Evolutionary conservation across 2,888 invertebrate genomes (phyloP).

Genomic region (Hypena proboscidalis): DNA sequence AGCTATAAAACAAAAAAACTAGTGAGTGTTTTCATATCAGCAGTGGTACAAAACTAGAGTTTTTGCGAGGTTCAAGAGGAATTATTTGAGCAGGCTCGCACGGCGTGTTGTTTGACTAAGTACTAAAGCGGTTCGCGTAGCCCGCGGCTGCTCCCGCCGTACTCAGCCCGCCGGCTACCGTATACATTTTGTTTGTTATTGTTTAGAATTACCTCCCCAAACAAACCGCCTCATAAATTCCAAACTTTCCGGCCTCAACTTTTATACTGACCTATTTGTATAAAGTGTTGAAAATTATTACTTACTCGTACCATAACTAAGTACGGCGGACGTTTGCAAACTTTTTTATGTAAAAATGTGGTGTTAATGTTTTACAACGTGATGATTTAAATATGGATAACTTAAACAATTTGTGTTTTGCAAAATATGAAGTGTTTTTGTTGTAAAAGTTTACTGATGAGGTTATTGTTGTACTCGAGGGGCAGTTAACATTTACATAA

Average conservation of each 20-base stretch:
- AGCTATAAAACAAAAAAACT: too few relatives aligned
- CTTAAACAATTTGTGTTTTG: constrained; percentile 6
- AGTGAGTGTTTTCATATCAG: background rate
- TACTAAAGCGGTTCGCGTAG: constrained; percentile 42
- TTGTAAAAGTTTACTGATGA: too few relatives aligned
- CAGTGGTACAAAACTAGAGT: background rate
- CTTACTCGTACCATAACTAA: constrained; percentile 43
- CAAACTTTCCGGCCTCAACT: constrained; percentile 65
- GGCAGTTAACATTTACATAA: too few relatives aligned
- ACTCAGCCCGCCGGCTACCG: constrained; percentile 40
- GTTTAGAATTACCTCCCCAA: constrained; percentile 72
- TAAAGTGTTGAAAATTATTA: constrained; percentile 61
- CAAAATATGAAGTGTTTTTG: background rate
- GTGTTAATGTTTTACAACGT: constrained; percentile 40
- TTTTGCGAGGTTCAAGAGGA: constrained; percentile 19
- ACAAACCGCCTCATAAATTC: constrained; percentile 70
- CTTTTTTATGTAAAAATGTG: constrained; percentile 39
- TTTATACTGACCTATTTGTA: constrained; percentile 64
- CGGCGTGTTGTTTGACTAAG: constrained; percentile 46
- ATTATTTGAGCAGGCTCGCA: constrained; percentile 22
- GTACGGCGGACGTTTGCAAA: constrained; percentile 32
- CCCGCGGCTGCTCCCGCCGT: constrained; percentile 44
- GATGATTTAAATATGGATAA: constrained; percentile 28
- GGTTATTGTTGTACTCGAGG: too few relatives aligned
- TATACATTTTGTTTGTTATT: constrained; percentile 73